Percentiles rank a stretch among this genome's conserved stretches.
phyloP scores from a whole-genome alignment of 2,888 invertebrate species.

The Eristalis tenax region DNA sequence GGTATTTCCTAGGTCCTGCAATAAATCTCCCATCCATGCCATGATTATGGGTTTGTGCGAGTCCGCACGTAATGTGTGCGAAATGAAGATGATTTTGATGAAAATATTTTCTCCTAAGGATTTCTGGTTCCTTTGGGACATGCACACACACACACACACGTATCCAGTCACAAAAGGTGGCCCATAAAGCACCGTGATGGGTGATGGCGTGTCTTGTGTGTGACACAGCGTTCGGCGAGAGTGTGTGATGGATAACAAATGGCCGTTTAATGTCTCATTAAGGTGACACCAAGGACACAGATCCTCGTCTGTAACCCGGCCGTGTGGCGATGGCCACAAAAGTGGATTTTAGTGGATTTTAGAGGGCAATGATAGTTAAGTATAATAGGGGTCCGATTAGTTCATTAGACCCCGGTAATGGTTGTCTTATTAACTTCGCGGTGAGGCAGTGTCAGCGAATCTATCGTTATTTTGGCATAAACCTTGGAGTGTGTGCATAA shows the following conservation, averaged over 20 bases:
- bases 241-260: constrained; percentile 20
- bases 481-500: no score
- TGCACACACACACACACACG: not conserved
- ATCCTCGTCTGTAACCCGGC: not conserved
- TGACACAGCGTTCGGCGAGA: not conserved
- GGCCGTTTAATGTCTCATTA: constrained; percentile 44
- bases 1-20: constrained; percentile 33
- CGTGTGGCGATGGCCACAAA: not conserved
- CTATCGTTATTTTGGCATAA: no score
- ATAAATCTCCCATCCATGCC: constrained; percentile 56
- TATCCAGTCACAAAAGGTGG: not conserved
- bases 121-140: constrained; percentile 2
- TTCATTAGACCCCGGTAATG: not conserved
- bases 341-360: not conserved
- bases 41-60: constrained; percentile 39
- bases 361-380: not conserved
- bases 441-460: not conserved
- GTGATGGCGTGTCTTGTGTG: not conserved
- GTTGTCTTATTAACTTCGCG: not conserved
- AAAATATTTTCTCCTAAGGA: constrained; percentile 14
- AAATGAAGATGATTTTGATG: constrained; percentile 54
- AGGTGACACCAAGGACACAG: constrained; percentile 19
- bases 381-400: not conserved
- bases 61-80: constrained; percentile 13
- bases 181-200: not conserved